Percentiles rank a stretch among this genome's conserved stretches.
These are phyloP conservation scores for Drosophila teissieri DNA, from an alignment of 1,140 invertebrate species.

Conservation along the genomic window DNA sequence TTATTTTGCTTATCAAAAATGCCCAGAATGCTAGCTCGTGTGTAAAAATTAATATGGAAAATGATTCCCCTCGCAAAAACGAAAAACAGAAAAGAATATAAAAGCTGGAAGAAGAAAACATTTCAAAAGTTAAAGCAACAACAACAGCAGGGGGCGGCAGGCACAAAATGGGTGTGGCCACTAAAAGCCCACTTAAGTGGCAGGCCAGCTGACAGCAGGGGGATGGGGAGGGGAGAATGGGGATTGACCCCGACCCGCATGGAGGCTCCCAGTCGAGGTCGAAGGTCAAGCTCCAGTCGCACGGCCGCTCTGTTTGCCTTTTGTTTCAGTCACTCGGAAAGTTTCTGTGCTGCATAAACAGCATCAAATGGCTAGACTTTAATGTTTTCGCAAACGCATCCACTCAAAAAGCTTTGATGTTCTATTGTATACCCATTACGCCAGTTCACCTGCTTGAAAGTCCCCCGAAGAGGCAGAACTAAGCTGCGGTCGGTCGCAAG, in stretches of 20 bases:
- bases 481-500: conserved; percentile 22
- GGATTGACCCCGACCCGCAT: conserved; percentile 46
- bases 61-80: conserved; percentile 8
- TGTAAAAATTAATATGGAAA: conserved; percentile 67
- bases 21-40: conserved; percentile 61
- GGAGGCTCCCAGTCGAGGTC: conserved; percentile 12
- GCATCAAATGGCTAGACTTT: conserved; percentile 63
- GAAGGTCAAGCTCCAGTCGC: conserved; percentile 51
- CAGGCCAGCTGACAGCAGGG: conserved; percentile 44
- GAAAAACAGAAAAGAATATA: background rate
- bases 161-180: conserved; percentile 37
- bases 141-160: conserved; percentile 24
- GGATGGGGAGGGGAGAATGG: background rate
- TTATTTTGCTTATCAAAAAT: conserved; percentile 67
- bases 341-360: conserved; percentile 39
- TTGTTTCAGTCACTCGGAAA: conserved; percentile 38
- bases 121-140: conserved; percentile 31
- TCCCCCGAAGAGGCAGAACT: conserved; percentile 16
- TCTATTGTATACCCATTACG: conserved; percentile 11
- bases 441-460: conserved; percentile 18
- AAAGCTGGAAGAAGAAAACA: conserved; percentile 17
- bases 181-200: conserved; percentile 62
- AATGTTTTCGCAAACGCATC: conserved; percentile 66
- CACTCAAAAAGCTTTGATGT: conserved; percentile 75
- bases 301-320: conserved; percentile 18